Conservation (phyloP, 2,113 vertebrate genomes). For the Cairina moschata region DNA sequence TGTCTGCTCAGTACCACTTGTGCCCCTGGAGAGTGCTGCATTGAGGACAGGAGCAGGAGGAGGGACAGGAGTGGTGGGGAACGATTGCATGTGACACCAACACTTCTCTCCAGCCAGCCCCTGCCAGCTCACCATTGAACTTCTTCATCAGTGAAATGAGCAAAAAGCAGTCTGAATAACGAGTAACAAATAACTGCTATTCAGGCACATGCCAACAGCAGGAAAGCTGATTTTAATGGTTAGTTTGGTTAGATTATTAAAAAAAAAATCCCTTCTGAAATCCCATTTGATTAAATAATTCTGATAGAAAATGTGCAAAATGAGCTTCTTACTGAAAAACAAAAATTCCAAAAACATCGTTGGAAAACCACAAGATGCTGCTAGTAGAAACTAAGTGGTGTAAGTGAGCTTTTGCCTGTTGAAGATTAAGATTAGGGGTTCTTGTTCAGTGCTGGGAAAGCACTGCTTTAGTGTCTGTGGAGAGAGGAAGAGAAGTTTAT, state of each 20-base stretch:
- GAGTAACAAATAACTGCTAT: no score
- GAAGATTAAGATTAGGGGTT: background rate
- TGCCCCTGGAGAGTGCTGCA: background rate
- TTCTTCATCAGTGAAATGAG: background rate
- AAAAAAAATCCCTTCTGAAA: background rate
- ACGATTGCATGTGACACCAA: accelerated
- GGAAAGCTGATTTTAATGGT: background rate
- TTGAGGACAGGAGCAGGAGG: background rate
- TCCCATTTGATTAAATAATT: background rate
- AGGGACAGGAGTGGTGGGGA: background rate
- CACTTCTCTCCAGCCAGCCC: accelerated
- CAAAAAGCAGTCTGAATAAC: background rate
- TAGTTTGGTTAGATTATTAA: background rate
- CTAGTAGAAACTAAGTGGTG: background rate
- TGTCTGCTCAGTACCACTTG: background rate
- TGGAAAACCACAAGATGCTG: background rate
- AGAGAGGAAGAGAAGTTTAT: background rate
- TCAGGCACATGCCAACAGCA: background rate
- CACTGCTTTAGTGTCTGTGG: accelerated
- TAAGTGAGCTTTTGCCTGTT: no score
- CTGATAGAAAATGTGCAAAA: background rate
- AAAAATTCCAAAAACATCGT: background rate
- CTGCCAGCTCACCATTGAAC: background rate
- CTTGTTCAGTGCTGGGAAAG: background rate
- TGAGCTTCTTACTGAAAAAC: background rate